Percentiles rank a stretch among this genome's conserved stretches.
Evolutionary conservation across 2,888 invertebrate species (phyloP).

Genomic region (Acronicta psi): DNA sequence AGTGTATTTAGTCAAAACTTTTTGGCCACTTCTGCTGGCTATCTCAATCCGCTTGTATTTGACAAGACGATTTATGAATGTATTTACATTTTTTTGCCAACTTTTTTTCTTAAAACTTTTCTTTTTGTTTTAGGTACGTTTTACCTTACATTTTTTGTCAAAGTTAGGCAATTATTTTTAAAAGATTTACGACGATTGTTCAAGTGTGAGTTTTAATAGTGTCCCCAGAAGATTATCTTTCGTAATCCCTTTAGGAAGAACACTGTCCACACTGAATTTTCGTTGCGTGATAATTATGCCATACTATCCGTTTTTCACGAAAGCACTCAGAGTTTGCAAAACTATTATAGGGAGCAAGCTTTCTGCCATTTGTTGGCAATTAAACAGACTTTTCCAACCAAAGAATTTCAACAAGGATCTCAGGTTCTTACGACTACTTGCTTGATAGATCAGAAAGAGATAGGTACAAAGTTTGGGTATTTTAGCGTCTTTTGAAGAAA

Average conservation of each 20-base stretch:
- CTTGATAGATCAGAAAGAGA: too few species aligned
- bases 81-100: conserved; percentile 29
- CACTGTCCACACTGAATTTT: neutral
- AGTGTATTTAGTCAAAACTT: conserved; percentile 57
- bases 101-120: conserved; percentile 24
- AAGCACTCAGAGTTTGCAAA: too few species aligned
- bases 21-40: conserved; percentile 39
- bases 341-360: too few species aligned
- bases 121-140: conserved; percentile 21
- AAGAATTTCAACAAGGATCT: too few species aligned
- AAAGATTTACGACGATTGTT: conserved; percentile 20
- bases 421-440: too few species aligned
- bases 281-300: neutral
- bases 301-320: too few species aligned
- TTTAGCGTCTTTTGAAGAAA: too few species aligned
- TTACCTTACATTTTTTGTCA: conserved; percentile 10
- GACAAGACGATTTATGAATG: conserved; percentile 46
- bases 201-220: neutral
- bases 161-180: conserved; percentile 19
- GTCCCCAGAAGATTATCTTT: neutral
- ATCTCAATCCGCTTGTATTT: conserved; percentile 40
- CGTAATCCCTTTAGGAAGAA: neutral
- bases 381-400: too few species aligned
- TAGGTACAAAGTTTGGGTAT: too few species aligned
- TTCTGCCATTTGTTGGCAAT: too few species aligned